A percentile compares a stretch with the other conserved stretches of the same genome.
phyloP scores from a whole-genome alignment of 2,888 invertebrate genomes.

The Macaria liturata region DNA sequence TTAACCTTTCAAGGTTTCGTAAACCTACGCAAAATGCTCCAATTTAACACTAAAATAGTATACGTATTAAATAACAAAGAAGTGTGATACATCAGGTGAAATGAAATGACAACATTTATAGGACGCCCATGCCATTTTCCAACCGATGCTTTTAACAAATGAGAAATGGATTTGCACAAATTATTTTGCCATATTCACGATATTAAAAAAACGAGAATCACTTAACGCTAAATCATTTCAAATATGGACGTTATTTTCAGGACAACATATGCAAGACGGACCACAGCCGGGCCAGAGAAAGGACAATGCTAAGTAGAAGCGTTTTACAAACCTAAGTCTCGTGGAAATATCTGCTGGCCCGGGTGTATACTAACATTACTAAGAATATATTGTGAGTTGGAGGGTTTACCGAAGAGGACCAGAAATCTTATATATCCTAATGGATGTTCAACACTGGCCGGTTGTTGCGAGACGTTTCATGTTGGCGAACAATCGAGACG shows the following conservation, averaged over 20 bases:
- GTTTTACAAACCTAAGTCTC: slow-evolving; percentile 30
- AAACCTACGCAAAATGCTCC: slow-evolving; percentile 55
- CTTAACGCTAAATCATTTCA: slow-evolving; percentile 79
- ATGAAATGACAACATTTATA: slow-evolving; percentile 43
- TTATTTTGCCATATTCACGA: slow-evolving; percentile 38
- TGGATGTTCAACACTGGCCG: slow-evolving; percentile 80
- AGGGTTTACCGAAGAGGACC: slow-evolving; percentile 75
- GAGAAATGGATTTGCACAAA: slow-evolving; percentile 53
- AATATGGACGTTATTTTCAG: slow-evolving; percentile 80
- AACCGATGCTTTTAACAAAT: slow-evolving; percentile 42
- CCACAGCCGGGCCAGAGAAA: slow-evolving; percentile 57
- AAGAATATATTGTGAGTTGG: slow-evolving; percentile 71
- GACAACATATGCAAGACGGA: slow-evolving; percentile 79
- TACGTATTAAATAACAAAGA: slow-evolving; percentile 68
- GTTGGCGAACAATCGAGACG: slow-evolving; percentile 61
- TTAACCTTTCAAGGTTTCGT: slow-evolving; percentile 63
- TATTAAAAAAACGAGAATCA: slow-evolving; percentile 63
- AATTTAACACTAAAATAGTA: slow-evolving; percentile 46
- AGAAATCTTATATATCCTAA: slow-evolving; percentile 76
- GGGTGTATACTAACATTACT: slow-evolving; percentile 66
- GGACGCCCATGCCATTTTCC: slow-evolving; percentile 49
- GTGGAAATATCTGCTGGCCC: slow-evolving; percentile 50
- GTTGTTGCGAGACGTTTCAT: slow-evolving; percentile 65
- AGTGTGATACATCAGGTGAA: slow-evolving; percentile 58
- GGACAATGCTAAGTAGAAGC: slow-evolving; percentile 30